These are phyloP conservation scores for Borostomias antarcticus DNA, from an alignment of 2,797 vertebrate genomes.

Conservation along the genomic window DNA sequence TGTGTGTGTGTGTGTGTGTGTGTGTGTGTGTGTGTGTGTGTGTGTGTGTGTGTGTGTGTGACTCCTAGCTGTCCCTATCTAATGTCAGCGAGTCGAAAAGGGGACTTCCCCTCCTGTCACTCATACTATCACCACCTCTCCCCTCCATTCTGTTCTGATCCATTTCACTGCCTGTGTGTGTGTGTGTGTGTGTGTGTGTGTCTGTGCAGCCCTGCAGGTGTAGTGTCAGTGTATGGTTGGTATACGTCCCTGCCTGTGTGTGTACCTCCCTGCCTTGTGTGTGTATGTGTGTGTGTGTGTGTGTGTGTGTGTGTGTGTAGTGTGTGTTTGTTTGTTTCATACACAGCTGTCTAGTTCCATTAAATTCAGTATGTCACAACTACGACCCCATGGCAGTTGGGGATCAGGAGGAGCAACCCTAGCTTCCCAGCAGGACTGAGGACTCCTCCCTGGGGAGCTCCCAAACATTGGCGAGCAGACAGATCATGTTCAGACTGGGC, in stretches of 20 bases:
- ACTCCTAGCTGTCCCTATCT: conserved; percentile 36
- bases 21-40: background rate
- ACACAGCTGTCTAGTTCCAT: no score
- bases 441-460: no score
- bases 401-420: no score
- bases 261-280: no score
- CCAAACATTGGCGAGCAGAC: no score
- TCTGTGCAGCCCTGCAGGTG: background rate
- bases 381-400: no score
- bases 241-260: no score
- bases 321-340: background rate
- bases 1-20: background rate
- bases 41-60: conserved; percentile 1
- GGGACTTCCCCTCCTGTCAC: conserved; percentile 39
- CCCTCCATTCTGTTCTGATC: background rate
- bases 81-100: conserved; percentile 41
- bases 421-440: no score
- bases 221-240: no score
- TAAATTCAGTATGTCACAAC: no score
- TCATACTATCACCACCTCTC: conserved; percentile 34
- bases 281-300: conserved; percentile 3
- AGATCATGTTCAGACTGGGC: background rate
- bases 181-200: background rate
- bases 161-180: background rate
- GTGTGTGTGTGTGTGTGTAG: conserved; percentile 12